phyloP scores from a whole-genome alignment of 2,888 invertebrate species.

The Escarpia spicata region DNA sequence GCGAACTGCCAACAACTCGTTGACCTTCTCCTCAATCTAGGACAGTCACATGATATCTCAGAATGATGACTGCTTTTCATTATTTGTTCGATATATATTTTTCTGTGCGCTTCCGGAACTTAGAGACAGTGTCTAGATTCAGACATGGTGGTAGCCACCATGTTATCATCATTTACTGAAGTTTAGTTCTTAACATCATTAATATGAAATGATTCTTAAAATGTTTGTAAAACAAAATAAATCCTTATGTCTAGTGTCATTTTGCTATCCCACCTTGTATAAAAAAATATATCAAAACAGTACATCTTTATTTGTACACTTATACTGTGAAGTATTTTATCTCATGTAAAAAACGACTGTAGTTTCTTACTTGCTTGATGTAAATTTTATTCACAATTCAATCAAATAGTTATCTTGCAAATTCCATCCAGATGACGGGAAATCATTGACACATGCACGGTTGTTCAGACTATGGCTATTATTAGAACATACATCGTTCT shows the following conservation, averaged over 20 bases:
- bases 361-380: neutral
- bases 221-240: neutral
- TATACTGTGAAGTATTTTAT: no score
- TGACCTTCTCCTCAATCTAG: constrained; percentile 62
- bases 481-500: constrained; percentile 58
- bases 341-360: no score
- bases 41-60: neutral
- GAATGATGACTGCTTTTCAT: neutral
- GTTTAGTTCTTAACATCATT: neutral
- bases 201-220: neutral
- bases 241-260: neutral
- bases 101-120: neutral
- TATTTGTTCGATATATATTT: neutral
- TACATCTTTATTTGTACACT: no score
- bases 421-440: neutral
- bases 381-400: neutral
- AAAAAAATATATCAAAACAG: no score
- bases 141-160: neutral
- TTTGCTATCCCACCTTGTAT: neutral
- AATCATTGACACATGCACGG: neutral
- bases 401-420: neutral
- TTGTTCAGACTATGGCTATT: neutral
- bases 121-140: neutral
- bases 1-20: constrained; percentile 78
- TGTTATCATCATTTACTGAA: neutral